Conservation (phyloP, 2,113 vertebrate species). For the Melanocharis versteri region DNA sequence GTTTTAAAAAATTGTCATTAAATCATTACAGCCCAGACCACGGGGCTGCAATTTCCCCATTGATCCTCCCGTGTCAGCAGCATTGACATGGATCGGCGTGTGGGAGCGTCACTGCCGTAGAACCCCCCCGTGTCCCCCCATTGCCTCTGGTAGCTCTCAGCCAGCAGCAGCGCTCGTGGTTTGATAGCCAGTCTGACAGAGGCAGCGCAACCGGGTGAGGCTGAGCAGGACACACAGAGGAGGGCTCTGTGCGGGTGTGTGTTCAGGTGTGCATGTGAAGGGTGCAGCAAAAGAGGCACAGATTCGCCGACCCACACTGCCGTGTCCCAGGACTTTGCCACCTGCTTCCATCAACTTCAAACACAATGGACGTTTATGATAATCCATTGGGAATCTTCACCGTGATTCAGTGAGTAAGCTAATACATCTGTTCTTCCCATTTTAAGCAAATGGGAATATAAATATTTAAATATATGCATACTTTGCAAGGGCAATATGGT, state of each 20-base stretch:
- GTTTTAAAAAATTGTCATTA: slow-evolving; percentile 38
- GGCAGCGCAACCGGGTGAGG: slow-evolving; percentile 56
- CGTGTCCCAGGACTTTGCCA: slow-evolving; percentile 20
- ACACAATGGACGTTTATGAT: slow-evolving; percentile 74
- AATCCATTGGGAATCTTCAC: slow-evolving; percentile 82
- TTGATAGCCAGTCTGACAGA: slow-evolving; percentile 6
- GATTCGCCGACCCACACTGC: neutral
- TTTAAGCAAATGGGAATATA: slow-evolving; percentile 4
- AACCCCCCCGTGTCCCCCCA: slow-evolving; percentile 60
- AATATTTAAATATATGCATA: slow-evolving; percentile 42
- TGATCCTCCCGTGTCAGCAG: slow-evolving; percentile 79
- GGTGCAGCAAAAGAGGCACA: neutral
- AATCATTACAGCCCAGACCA: slow-evolving; percentile 54
- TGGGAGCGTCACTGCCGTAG: slow-evolving; percentile 73
- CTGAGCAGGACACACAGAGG: slow-evolving; percentile 32
- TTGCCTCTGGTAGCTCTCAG: slow-evolving; percentile 60
- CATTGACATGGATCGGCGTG: slow-evolving; percentile 77
- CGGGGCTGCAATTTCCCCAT: slow-evolving; percentile 77
- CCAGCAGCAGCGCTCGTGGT: slow-evolving; percentile 54
- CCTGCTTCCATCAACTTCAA: slow-evolving; percentile 5
- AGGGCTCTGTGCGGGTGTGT: neutral
- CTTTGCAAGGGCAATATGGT: slow-evolving; percentile 30
- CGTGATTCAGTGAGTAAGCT: slow-evolving; percentile 84
- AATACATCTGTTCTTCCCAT: neutral
- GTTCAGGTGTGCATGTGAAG: neutral